Evolutionary conservation across 2,888 invertebrate genomes (phyloP), one percentile per base, ranked within the genome.

Genomic region (Hypomecis punctinalis): DNA sequence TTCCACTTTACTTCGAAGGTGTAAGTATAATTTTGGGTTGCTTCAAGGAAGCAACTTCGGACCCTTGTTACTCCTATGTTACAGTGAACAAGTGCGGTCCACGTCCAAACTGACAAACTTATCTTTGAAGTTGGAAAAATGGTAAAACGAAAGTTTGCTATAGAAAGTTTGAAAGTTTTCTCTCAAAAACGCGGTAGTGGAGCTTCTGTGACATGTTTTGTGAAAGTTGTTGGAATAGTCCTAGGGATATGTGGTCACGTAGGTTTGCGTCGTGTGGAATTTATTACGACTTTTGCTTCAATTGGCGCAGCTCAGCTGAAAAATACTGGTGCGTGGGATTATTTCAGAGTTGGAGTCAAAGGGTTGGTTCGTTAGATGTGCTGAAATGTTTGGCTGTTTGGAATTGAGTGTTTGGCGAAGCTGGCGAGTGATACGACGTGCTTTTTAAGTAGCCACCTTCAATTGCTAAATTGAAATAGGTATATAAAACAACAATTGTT

Each of bases 201-300:
- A n/a, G 10, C 23, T 5, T 4, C 0, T n/a, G 10, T 33, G 11
- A 11, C 0, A 42, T 11, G 40, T 8, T 10, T 13, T 11, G 6
- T 7, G 6, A 40, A 42, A 33, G 10, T 6, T 52, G 40, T 40
- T 40, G 10, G 9, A n/a, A 40, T 52, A 42, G 82, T 82, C 80
- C 76, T 79, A 76, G 75, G 79, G 81, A 74, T 77, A 81, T 80
- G 84, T 75, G 84, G 81, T 85, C 88, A 86, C 88, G 88, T 85
- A 80, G 73, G 61, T 70, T 66, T 71, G 74, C 77, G 77, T 73
- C 73, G 67, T 61, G 56, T 59, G 61, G 77, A 82, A 87, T 85
- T 84, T 86, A 86, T 83, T 81, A 82, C 76, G 71, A 70, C 71
- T 71, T 70, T 63, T 66, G 60, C 66, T 71, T 82, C 76, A 73